Conservation (phyloP, 2,888 invertebrate genomes). For the Perizoma affinitatum region DNA sequence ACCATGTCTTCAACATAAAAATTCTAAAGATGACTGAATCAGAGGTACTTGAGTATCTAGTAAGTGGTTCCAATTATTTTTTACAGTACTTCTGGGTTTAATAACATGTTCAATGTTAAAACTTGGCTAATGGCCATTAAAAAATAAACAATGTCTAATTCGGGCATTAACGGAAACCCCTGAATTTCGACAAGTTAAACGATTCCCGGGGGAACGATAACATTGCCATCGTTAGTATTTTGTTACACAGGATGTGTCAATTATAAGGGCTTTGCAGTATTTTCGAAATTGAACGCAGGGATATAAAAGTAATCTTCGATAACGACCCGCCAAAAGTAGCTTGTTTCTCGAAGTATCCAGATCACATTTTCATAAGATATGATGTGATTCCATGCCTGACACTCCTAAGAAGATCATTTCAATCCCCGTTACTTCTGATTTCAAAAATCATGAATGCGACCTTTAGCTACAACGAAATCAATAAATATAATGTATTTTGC, state of each 20-base stretch:
- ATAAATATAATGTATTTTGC: slow-evolving; percentile 9
- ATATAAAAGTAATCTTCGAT: too few species aligned
- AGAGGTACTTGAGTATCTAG: too few species aligned
- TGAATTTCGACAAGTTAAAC: slow-evolving; percentile 24
- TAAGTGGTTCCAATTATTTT: too few species aligned
- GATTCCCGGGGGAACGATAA: slow-evolving; percentile 26
- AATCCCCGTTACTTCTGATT: too few species aligned
- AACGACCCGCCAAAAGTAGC: too few species aligned
- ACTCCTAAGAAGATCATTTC: too few species aligned
- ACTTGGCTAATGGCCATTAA: slow-evolving; percentile 13
- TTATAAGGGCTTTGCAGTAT: slow-evolving; percentile 16
- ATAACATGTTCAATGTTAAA: slow-evolving; percentile 1
- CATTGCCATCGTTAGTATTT: slow-evolving; percentile 16
- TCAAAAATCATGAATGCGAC: too few species aligned
- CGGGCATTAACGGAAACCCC: slow-evolving; percentile 31
- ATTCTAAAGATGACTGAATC: too few species aligned
- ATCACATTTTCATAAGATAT: too few species aligned
- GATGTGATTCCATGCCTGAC: too few species aligned
- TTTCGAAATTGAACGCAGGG: slow-evolving; percentile 5
- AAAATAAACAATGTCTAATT: slow-evolving; percentile 18
- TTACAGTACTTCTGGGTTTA: background rate
- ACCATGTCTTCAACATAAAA: too few species aligned
- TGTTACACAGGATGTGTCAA: slow-evolving; percentile 29
- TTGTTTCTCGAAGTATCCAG: too few species aligned
- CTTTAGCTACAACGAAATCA: slow-evolving; percentile 1